Base-by-base conservation (phyloP, 1,140 invertebrate species). In the Diploscapter pachys region DNA sequence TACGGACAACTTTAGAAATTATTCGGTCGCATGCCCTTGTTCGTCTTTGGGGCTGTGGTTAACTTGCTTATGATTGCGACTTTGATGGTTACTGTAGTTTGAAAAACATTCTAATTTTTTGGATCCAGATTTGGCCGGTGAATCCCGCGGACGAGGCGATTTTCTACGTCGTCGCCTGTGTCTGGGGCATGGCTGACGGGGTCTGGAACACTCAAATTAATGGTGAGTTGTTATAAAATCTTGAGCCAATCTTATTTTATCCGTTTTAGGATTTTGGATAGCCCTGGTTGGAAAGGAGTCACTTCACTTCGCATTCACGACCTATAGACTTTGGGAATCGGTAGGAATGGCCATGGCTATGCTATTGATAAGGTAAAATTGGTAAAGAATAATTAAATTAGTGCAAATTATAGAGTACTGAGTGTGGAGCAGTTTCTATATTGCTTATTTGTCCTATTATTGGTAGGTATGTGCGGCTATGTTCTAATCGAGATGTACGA, bases 161-260 rank as follows among this genome's bases (percentile, higher is more conserved):
- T 3, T 96, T 96, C 89, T 97, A 93, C 86, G 90, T 93, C 9
- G 91, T 97, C 64, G 93, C 93, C 3, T 93, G 93, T 0, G 87
- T 96, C 0, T 98, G 95, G 95, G 95, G 95, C 31, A 91, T 96
- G n/a, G 93, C 93, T 4, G 95, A 97, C 85, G 93, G 94, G 3
- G 93, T 97, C 0, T 98, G 95, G 95, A 95, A 97, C 85, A 97
- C 95, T 0, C 95, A 97, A 88, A 92, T 97, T 64, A 97, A 97
- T 84, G 93, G 94, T 93, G 88, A 90, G 89, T 50, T 31, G 31
- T 31, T 62, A n/a, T 11, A 5, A 68, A 77, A 56, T 31, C 31
- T 31, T 31, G 31, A 31, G 1, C 31, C 31, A 9, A 75, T 61
- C 11, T n/a, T 2, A 4, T 5, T 48, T 61, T 2, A 5, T 59